Percentiles rank a stretch among this genome's conserved stretches.
Conservation (phyloP, 2,797 vertebrate species). For the Xyrichtys novacula region DNA sequence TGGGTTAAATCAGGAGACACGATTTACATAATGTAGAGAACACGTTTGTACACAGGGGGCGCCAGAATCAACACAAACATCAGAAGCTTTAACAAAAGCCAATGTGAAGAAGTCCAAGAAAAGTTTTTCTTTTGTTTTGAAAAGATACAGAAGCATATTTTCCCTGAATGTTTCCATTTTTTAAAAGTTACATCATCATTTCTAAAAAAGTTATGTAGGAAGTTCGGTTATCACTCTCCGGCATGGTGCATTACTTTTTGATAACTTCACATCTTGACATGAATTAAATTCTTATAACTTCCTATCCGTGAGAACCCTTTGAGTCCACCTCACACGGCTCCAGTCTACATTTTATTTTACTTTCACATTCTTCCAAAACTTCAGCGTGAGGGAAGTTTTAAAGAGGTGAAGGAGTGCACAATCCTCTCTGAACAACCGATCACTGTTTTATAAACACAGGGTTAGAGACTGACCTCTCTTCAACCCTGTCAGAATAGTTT, state of each 20-base stretch:
- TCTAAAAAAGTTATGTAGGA: background rate
- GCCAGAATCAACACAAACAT: no score
- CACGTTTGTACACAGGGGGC: no score
- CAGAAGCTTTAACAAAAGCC: no score
- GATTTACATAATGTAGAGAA: no score
- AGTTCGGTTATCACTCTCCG: background rate
- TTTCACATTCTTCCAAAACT: background rate
- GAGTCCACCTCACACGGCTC: background rate
- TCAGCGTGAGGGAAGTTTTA: constrained; percentile 13
- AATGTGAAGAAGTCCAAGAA: no score
- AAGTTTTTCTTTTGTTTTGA: no score
- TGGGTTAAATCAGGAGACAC: no score
- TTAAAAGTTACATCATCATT: background rate
- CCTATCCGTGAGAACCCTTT: background rate
- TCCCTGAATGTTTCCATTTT: background rate
- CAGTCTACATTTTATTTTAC: background rate
- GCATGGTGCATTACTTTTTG: constrained; percentile 24
- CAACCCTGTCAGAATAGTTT: constrained; percentile 32
- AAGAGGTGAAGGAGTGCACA: constrained; percentile 15
- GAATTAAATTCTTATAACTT: constrained; percentile 25
- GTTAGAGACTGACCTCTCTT: constrained; percentile 22
- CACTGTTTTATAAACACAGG: constrained; percentile 17
- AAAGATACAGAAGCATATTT: background rate
- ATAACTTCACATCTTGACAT: constrained; percentile 37
- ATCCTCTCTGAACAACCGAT: constrained; percentile 30